Conservation (phyloP, 2,797 vertebrate species). For the Mus caroli region DNA sequence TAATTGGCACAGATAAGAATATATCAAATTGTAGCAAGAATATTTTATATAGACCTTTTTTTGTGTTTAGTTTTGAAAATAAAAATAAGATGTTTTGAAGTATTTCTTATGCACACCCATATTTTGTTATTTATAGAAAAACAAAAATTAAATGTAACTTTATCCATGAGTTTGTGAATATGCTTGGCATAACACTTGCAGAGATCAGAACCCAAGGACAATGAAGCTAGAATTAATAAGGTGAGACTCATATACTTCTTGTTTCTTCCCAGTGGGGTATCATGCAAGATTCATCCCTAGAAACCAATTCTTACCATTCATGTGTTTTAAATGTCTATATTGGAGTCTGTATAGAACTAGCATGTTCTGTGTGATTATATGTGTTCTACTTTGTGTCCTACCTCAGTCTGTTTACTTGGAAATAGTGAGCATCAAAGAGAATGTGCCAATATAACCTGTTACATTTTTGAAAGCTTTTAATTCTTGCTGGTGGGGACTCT, state of each 20-base stretch:
- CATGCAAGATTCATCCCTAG: slow-evolving; percentile 4
- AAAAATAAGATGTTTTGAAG: not conserved
- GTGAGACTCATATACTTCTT: not conserved
- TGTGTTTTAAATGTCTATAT: slow-evolving; percentile 14
- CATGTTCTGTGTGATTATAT: not conserved
- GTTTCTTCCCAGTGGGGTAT: not conserved
- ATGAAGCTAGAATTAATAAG: not conserved
- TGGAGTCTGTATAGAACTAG: not conserved
- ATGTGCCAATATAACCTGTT: not conserved
- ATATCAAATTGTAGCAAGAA: not conserved
- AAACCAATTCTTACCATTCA: not conserved
- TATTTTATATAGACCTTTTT: slow-evolving; percentile 20
- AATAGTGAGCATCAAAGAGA: not conserved
- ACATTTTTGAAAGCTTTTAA: not conserved
- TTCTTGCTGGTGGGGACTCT: not conserved
- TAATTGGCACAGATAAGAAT: slow-evolving; percentile 20
- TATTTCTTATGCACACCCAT: not conserved
- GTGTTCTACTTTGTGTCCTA: slow-evolving; percentile 10
- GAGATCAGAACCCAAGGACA: not conserved
- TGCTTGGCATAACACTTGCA: not conserved
- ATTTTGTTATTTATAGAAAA: slow-evolving; percentile 34
- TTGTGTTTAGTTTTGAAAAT: not conserved
- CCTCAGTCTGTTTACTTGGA: not conserved
- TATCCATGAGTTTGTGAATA: not conserved
- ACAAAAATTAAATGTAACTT: not conserved